Evolutionary conservation across 2,888 invertebrate genomes (phyloP).

Genomic region (Thyatira batis): DNA sequence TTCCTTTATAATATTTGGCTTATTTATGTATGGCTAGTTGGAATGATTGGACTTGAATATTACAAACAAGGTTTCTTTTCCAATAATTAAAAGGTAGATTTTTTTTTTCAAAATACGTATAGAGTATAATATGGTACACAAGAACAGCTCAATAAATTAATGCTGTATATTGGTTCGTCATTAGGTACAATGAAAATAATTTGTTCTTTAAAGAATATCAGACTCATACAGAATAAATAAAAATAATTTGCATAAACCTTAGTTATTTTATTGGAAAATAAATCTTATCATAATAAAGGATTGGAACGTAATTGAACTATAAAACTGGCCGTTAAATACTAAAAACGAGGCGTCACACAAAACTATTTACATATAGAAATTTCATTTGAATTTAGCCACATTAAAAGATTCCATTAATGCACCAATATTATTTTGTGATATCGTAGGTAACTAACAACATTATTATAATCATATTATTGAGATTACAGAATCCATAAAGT

Average conservation of each 20-base stretch:
- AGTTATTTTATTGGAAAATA: neutral
- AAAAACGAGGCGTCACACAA: neutral
- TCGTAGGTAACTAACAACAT: slow-evolving; percentile 69
- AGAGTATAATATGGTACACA: too few relatives aligned
- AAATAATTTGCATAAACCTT: neutral
- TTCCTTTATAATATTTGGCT: neutral
- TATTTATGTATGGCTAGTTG: neutral
- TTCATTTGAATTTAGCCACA: slow-evolving; percentile 6
- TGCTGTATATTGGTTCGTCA: too few relatives aligned
- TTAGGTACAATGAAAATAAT: too few relatives aligned
- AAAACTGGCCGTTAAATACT: slow-evolving; percentile 9
- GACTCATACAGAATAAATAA: too few relatives aligned
- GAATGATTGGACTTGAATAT: neutral
- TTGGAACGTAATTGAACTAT: neutral
- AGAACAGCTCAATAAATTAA: too few relatives aligned
- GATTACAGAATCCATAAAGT: slow-evolving; percentile 60
- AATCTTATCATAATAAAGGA: neutral
- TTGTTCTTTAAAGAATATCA: too few relatives aligned
- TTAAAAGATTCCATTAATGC: slow-evolving; percentile 37
- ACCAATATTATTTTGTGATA: slow-evolving; percentile 65
- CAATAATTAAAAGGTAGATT: neutral
- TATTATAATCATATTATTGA: slow-evolving; percentile 49
- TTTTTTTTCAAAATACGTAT: too few relatives aligned
- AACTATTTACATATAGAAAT: neutral
- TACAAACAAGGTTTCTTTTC: neutral